These are phyloP conservation scores for Leuciscus waleckii DNA, from an alignment of 2,797 vertebrate species.

Conservation along the genomic window DNA sequence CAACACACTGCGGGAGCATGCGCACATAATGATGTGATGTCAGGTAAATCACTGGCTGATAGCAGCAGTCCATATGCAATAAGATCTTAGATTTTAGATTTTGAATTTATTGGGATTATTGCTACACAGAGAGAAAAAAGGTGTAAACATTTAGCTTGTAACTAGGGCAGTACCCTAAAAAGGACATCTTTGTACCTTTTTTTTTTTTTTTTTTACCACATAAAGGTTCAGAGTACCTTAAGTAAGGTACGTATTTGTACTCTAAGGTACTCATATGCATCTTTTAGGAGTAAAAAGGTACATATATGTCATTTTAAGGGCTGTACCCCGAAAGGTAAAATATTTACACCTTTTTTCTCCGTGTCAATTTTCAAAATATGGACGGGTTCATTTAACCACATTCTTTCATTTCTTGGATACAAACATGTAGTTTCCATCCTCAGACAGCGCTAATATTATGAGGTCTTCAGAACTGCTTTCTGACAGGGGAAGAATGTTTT, in stretches of 20 bases:
- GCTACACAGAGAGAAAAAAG: not conserved
- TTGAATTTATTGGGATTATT: not conserved
- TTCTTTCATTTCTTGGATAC: not conserved
- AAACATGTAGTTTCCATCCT: not conserved
- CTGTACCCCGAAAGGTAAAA: too few relatives aligned
- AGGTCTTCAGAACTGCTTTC: not conserved
- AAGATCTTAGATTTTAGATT: not conserved
- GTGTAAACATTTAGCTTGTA: not conserved
- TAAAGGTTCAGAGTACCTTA: not conserved
- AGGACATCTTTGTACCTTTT: not conserved
- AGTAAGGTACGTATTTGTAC: too few relatives aligned
- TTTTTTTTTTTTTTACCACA: not conserved
- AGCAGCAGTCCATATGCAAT: not conserved
- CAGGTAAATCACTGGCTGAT: not conserved
- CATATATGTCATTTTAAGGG: too few relatives aligned
- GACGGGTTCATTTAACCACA: not conserved
- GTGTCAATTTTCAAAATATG: not conserved
- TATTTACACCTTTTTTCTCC: too few relatives aligned
- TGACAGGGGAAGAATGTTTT: not conserved
- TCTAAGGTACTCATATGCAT: not conserved
- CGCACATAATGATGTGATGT: not conserved
- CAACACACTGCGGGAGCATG: not conserved
- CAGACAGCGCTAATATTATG: not conserved
- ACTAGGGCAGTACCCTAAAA: not conserved
- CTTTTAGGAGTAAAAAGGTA: too few relatives aligned